Conservation (phyloP, 1,140 invertebrate species). For the Danaus melanippus region DNA sequence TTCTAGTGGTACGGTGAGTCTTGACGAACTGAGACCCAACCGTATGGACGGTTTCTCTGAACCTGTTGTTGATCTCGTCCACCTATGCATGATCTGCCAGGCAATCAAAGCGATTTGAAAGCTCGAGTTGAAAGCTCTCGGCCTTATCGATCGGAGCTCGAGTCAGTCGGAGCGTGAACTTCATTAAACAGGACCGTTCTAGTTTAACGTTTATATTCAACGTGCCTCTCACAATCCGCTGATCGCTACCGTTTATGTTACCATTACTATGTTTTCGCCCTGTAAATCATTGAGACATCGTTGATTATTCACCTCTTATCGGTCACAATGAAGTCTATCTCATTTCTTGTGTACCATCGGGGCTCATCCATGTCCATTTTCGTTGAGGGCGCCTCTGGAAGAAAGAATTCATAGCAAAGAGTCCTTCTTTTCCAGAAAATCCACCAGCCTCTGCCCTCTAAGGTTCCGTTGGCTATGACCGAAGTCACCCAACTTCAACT, state of each 20-base stretch:
- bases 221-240: conserved; percentile 30
- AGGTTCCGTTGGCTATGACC: conserved; percentile 8
- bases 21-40: conserved; percentile 10
- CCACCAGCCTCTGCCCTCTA: conserved; percentile 17
- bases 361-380: conserved; percentile 34
- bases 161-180: conserved; percentile 18
- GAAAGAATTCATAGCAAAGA: conserved; percentile 33
- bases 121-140: conserved; percentile 6
- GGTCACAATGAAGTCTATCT: conserved; percentile 31
- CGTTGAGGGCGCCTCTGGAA: conserved; percentile 22
- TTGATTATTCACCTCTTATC: conserved; percentile 25
- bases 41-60: conserved; percentile 9
- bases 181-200: conserved; percentile 18
- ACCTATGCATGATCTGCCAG: conserved; percentile 2
- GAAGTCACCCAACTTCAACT: too few species aligned
- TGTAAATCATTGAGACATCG: conserved; percentile 27
- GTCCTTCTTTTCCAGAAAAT: conserved; percentile 23
- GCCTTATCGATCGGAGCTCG: conserved; percentile 9
- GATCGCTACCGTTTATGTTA: conserved; percentile 35
- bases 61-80: conserved; percentile 11
- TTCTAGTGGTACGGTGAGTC: neutral
- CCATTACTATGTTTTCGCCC: conserved; percentile 26
- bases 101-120: too few species aligned
- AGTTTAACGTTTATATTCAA: conserved; percentile 21
- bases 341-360: conserved; percentile 25